Evolutionary conservation across 2,888 invertebrate species (phyloP), one percentile per base, ranked within the genome.

Genomic region (Vesta saturnalis): DNA sequence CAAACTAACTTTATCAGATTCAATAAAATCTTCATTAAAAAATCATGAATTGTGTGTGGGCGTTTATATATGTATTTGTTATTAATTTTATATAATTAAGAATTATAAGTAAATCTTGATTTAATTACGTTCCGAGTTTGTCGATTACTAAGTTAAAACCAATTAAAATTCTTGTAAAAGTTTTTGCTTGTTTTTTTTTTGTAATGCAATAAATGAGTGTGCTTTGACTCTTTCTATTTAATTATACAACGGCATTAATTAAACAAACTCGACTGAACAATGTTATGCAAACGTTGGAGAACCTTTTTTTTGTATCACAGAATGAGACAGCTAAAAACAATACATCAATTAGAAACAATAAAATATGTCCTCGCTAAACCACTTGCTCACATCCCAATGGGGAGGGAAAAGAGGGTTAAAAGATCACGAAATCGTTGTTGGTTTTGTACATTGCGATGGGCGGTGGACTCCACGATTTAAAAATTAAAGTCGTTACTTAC

Each of bases 91-190:
- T n/a, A n/a, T 39, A 39, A 39, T 39, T 39, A 39, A 30, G 30
- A n/a, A n/a, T n/a, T n/a, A n/a, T 30, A 30, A 39, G n/a, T 8
- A n/a, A 39, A 4, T 39, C n/a, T 39, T n/a, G 8, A 39, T 52
- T 52, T 52, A 52, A 52, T 52, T 52, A 52, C 52, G 18, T 52
- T 52, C n/a, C 21, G 52, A 52, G 52, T 52, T 19, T 52, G 52
- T 18, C 52, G n/a, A 52, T 52, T 52, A 52, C 52, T n/a, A 21
- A 52, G 52, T 18, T 52, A 52, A 52, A 52, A 52, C 52, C 52
- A 52, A 52, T 52, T 52, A 52, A 52, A 52, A 52, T 52, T 52
- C 52, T 21, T 52, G 19, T 52, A 19, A 52, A 52, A 19, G 52
- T 52, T 52, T 52, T 52, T n/a, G n/a, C 12, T 8, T 30, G 49